phyloP scores from a whole-genome alignment of 2,797 vertebrate genomes.

The Hippoglossus hippoglossus region DNA sequence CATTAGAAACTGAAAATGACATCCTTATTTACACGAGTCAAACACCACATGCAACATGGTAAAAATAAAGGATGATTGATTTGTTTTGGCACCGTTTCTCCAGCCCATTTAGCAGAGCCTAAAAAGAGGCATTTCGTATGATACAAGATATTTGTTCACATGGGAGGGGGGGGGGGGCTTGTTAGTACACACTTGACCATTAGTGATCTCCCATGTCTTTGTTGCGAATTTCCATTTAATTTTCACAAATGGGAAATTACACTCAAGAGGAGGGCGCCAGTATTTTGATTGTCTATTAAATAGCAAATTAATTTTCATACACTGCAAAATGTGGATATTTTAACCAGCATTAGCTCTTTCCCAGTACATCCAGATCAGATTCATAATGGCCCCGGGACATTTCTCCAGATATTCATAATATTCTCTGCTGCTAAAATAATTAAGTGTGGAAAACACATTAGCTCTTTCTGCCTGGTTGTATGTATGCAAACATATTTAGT shows the following conservation, averaged over 20 bases:
- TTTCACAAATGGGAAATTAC: conserved; percentile 55
- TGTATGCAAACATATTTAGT: neutral
- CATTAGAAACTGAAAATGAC: neutral
- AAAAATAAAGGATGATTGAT: conserved; percentile 2
- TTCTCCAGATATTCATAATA: conserved; percentile 45
- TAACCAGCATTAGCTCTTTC: conserved; percentile 35
- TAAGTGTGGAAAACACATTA: conserved; percentile 59
- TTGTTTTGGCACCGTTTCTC: conserved; percentile 14
- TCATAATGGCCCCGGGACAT: conserved; percentile 44
- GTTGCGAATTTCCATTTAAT: conserved; percentile 50
- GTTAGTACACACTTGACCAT: conserved; percentile 51
- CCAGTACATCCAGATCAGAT: conserved; percentile 42
- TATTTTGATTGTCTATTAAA: conserved; percentile 62
- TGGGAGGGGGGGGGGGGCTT: conserved; percentile 11
- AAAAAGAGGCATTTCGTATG: conserved; percentile 10
- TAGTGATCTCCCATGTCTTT: conserved; percentile 39
- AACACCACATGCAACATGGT: neutral
- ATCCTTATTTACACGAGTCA: neutral
- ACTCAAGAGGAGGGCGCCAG: conserved; percentile 42
- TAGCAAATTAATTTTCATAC: conserved; percentile 57
- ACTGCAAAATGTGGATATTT: conserved; percentile 44
- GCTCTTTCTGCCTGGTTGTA: conserved; percentile 13
- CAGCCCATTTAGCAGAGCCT: conserved; percentile 14
- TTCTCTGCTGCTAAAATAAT: conserved; percentile 52
- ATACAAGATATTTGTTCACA: conserved; percentile 29